Evolutionary conservation across 2,797 vertebrate species (phyloP), one percentile per base, ranked within the genome.

Genomic region (Graptemys geographica): DNA sequence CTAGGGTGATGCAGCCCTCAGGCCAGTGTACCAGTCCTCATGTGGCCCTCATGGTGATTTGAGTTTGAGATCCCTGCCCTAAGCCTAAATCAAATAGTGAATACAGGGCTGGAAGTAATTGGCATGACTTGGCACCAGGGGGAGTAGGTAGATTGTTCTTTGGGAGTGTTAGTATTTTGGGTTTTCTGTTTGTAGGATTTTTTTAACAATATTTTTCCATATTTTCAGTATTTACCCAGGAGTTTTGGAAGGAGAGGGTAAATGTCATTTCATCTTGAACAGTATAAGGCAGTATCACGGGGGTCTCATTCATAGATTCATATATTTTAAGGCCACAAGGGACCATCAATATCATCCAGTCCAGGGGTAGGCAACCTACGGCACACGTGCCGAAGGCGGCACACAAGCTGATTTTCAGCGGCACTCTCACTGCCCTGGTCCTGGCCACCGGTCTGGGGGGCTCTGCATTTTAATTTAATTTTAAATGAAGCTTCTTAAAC

Each of bases 51-150:
- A 15, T 16, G 51, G 51, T 51, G 51, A 51, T 16, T 51, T 51
- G 15, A 51, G 15, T 51, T 16, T 51, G 51, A 51, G 51, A 51
- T 51, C 51, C 15, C 51, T 51, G 51, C 27, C 31, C 31, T 37
- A 37, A 51, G 93, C 12, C 31, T 74, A 81, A 87, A 3, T 81
- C 2, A 0, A 16, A 76, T 86, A 47, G 4, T 27, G 41, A 76
- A 47, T 51, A 12, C 8, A 88, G 41, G 15, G 79, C 52, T 90
- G 62, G 15, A 93, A 85, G 94, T 87, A 96, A 80, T 93, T 94
- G 56, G 78, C 69, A 49, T 28, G 33, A 25, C 86, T 59, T 92
- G 89, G 72, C 97, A 96, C 88, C 84, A 97, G 97, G 87, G 96
- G 96, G 97, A 96, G 95, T 94, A 94, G 93, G 90, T 5, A 76